A percentile compares a stretch with the other conserved stretches of the same genome.
These are phyloP conservation scores for Dasypogon diadema DNA, from an alignment of 2,888 invertebrate species.

Conservation along the genomic window DNA sequence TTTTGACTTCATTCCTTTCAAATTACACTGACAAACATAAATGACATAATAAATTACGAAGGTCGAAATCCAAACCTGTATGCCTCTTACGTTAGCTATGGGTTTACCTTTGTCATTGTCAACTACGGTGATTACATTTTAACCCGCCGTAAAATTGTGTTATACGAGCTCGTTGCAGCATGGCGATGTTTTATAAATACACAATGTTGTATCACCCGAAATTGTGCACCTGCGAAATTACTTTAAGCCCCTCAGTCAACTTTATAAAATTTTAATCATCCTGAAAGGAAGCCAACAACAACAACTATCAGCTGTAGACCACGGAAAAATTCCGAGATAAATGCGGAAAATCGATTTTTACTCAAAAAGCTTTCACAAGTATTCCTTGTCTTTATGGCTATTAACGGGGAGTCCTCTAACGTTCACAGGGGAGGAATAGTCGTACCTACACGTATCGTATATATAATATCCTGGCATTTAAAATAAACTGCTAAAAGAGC, in stretches of 20 bases:
- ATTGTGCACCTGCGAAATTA: neutral
- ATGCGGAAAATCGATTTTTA: constrained; percentile 49
- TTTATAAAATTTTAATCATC: constrained; percentile 38
- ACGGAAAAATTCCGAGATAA: constrained; percentile 30
- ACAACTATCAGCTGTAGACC: constrained; percentile 5
- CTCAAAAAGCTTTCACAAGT: constrained; percentile 39
- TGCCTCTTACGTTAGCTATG: no score
- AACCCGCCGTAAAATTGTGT: no score
- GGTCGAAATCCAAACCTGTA: no score
- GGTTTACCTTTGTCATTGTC: no score
- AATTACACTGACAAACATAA: no score
- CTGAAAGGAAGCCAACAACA: constrained; percentile 38
- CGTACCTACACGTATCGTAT: constrained; percentile 12
- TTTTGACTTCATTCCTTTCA: no score
- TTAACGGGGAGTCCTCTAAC: constrained; percentile 24
- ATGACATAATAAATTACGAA: no score
- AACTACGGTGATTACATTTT: no score
- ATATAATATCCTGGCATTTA: neutral
- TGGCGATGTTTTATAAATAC: no score
- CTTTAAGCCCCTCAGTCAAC: constrained; percentile 4
- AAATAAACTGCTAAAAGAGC: neutral
- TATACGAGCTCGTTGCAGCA: no score
- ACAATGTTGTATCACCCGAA: no score
- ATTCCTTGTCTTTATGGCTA: constrained; percentile 27
- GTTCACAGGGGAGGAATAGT: neutral